Percentiles rank a stretch among this genome's conserved stretches.
phyloP scores from a whole-genome alignment of 2,797 vertebrate species.

The Sebastes matsubarae region DNA sequence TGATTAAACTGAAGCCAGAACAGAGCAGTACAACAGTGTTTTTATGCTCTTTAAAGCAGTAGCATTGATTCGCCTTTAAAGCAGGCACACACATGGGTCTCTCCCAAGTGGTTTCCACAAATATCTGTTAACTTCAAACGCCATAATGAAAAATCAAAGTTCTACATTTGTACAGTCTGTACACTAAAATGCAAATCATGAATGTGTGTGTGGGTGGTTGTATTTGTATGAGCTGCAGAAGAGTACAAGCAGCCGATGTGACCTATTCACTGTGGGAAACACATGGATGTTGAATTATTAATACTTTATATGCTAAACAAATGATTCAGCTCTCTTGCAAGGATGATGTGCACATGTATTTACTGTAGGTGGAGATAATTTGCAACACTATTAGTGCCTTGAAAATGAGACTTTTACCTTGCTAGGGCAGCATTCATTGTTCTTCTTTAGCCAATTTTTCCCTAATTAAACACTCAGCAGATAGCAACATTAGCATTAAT shows the following conservation, averaged over 20 bases:
- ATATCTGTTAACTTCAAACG: neutral
- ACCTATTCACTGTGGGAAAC: slow-evolving; percentile 10
- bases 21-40: neutral
- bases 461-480: neutral
- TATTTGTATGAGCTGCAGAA: neutral
- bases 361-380: neutral
- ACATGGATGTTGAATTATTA: slow-evolving; percentile 20
- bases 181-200: neutral
- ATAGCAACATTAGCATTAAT: neutral
- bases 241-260: neutral
- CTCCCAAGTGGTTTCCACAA: neutral
- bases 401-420: neutral
- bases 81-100: neutral
- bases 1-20: neutral
- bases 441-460: neutral
- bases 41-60: neutral
- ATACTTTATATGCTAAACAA: neutral
- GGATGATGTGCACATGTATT: neutral
- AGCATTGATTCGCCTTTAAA: neutral
- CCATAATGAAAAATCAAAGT: neutral
- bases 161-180: neutral
- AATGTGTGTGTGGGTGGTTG: neutral
- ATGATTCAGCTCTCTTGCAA: neutral
- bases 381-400: neutral
- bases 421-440: neutral